phyloP scores from a whole-genome alignment of 2,113 vertebrate genomes.

The Stigmatopora nigra region DNA sequence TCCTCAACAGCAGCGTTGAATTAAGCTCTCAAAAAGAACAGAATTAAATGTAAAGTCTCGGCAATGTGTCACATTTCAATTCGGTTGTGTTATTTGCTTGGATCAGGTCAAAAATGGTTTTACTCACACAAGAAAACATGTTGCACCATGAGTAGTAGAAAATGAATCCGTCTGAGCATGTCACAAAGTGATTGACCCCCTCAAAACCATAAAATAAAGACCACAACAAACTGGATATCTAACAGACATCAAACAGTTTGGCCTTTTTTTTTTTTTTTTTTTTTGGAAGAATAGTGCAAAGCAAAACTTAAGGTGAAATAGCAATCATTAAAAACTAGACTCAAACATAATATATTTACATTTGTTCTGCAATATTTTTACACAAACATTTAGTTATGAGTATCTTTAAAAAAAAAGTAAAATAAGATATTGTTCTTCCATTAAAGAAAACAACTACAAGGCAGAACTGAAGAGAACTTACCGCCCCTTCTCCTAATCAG shows the following conservation, averaged over 20 bases:
- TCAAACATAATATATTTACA: slow-evolving; percentile 65
- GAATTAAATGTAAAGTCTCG: slow-evolving; percentile 44
- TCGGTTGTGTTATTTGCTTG: slow-evolving; percentile 37
- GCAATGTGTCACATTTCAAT: slow-evolving; percentile 29
- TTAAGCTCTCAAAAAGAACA: slow-evolving; percentile 53
- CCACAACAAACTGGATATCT: slow-evolving; percentile 57
- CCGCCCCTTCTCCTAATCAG: slow-evolving; percentile 12
- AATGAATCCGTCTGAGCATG: slow-evolving; percentile 57
- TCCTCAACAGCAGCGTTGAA: slow-evolving; percentile 71
- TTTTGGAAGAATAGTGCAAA: slow-evolving; percentile 60
- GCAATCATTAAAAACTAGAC: slow-evolving; percentile 53
- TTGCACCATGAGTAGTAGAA: slow-evolving; percentile 64
- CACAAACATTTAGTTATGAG: slow-evolving; percentile 60
- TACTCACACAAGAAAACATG: slow-evolving; percentile 62
- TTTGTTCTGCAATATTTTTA: slow-evolving; percentile 46
- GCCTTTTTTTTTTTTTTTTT: slow-evolving; percentile 40
- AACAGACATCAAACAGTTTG: slow-evolving; percentile 54
- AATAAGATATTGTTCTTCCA: slow-evolving; percentile 36
- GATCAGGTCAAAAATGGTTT: slow-evolving; percentile 49
- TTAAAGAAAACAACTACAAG: slow-evolving; percentile 42
- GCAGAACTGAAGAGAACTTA: slow-evolving; percentile 42
- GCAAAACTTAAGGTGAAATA: slow-evolving; percentile 48
- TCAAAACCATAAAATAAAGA: slow-evolving; percentile 59
- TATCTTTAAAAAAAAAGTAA: slow-evolving; percentile 20
- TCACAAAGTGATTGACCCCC: slow-evolving; percentile 50